Conservation (phyloP, 1,140 invertebrate species). For the Phymastichus coffea region DNA sequence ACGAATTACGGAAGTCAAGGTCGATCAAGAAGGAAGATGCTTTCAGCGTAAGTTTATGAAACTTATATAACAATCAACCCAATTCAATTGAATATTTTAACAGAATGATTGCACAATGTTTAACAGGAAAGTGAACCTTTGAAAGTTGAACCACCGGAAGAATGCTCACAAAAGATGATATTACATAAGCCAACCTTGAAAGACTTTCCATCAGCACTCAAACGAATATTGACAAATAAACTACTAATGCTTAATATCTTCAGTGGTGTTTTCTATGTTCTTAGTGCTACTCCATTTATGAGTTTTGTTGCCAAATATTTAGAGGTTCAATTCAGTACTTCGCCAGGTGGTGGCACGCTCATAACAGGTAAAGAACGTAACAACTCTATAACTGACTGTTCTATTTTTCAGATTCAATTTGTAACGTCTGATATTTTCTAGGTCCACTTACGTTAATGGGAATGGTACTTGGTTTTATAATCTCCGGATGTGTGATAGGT, state of each 20-base stretch:
- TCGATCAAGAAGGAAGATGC: slow-evolving; percentile 7
- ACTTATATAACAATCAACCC: not conserved
- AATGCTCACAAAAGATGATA: too few species aligned
- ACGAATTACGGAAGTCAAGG: slow-evolving; percentile 47
- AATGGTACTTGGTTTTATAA: slow-evolving; percentile 64
- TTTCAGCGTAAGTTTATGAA: slow-evolving; percentile 2
- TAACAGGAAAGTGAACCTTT: slow-evolving; percentile 40
- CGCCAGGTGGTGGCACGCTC: slow-evolving; percentile 63
- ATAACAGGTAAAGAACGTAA: slow-evolving; percentile 57
- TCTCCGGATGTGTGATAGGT: slow-evolving; percentile 64
- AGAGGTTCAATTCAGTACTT: slow-evolving; percentile 68
- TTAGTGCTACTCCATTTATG: slow-evolving; percentile 68
- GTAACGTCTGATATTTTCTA: slow-evolving; percentile 28
- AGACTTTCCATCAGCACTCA: slow-evolving; percentile 62
- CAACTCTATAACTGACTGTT: too few species aligned
- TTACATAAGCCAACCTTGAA: slow-evolving; percentile 43
- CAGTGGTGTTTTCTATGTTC: slow-evolving; percentile 62
- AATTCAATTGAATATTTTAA: not conserved
- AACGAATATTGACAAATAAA: slow-evolving; percentile 62
- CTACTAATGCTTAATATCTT: slow-evolving; percentile 62
- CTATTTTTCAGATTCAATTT: slow-evolving; percentile 1
- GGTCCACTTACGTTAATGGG: slow-evolving; percentile 59
- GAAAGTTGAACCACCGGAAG: slow-evolving; percentile 34
- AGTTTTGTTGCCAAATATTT: slow-evolving; percentile 73
- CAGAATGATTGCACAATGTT: not conserved